Evolutionary conservation across 2,797 vertebrate genomes (phyloP), one percentile per base, ranked within the genome.

Genomic region (Sorex maritimensis): DNA sequence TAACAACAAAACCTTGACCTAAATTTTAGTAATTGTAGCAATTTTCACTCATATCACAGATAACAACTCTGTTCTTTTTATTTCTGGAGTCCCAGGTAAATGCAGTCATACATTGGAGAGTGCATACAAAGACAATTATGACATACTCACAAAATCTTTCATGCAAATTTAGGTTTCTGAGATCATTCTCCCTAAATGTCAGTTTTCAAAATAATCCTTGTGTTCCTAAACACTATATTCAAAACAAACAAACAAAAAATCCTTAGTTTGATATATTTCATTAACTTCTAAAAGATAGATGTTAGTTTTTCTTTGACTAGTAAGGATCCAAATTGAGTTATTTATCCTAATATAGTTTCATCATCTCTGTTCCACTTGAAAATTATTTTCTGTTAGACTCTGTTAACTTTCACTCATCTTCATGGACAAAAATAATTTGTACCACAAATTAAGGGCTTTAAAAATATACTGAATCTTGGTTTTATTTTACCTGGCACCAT

Each of bases 401-500:
- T 85, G 15, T 73, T n/a, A 71, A 46, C 21, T 74, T 71, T 77
- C 82, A 92, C 75, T 46, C 6, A 86, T 92, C 71, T 86, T 90
- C 24, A 55, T n/a, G 80, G 55, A 74, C 49, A 84, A 84, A 84
- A 44, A 8, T 24, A 72, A 86, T 65, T 81, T 28, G 14, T 2
- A 19, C 5, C 30, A 21, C 23, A 79, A 30, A 44, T 69, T 58
- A 24, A 52, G 52, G 49, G 69, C 78, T 93, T 77, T 71, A 84
- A 26, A 95, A 79, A n/a, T 52, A 77, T 8, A 82, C 23, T 14
- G 17, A 49, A n/a, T 61, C 46, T 15, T 79, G n/a, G 4, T 67
- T 26, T 86, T 96, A 63, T 88, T 96, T 96, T 93, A 74, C 69
- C 92, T 95, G 92, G 94, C 72, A 92, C 44, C 38, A 63, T 77